Evolutionary conservation across 2,888 invertebrate species (phyloP), one percentile per base, ranked within the genome.

Genomic region (Drosophila anceps): DNA sequence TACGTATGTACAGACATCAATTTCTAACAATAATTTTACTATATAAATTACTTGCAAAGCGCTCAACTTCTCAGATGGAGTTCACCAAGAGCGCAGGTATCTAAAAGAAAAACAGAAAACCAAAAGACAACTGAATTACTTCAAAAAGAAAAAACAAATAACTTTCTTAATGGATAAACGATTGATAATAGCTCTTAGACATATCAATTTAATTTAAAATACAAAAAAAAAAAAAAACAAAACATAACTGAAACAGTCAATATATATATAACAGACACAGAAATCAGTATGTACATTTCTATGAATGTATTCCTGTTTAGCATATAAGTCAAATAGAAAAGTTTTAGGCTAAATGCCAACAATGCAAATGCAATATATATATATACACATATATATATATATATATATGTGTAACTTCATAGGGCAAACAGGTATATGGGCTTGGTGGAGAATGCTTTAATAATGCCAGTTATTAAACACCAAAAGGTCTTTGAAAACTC

Each of bases 181-280:
- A 92, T 92, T 91, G 92, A 93, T 93, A 93, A 93, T 93, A 93
- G 92, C 88, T 92, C 90, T 91, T 92, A 92, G 92, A 93, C 93
- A 93, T 93, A 93, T 93, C 93, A 93, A 88, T 91, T 92, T 91
- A 88, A 81, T 89, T 91, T 89, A 87, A 83, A 85, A 72, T 70
- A 62, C 65, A 70, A 62, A 61, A 63, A 44, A 60, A 15, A 59
- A 66, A 24, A 24, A 24, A 24, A 24, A n/a, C n/a, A n/a, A n/a
- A n/a, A n/a, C 15, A 46, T 53, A 58, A 37, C 46, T 67, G 69
- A 70, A 61, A 37, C 58, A 75, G 24, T 18, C 50, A 24, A 15
- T 27, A n/a, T n/a, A 48, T 46, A 46, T 27, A 24, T 13, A 60
- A 62, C 58, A 66, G 43, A 33, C 13, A 50, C 31, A 50, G 51